Conservation (phyloP, 1,140 invertebrate species). For the Bombus pyrosoma region DNA sequence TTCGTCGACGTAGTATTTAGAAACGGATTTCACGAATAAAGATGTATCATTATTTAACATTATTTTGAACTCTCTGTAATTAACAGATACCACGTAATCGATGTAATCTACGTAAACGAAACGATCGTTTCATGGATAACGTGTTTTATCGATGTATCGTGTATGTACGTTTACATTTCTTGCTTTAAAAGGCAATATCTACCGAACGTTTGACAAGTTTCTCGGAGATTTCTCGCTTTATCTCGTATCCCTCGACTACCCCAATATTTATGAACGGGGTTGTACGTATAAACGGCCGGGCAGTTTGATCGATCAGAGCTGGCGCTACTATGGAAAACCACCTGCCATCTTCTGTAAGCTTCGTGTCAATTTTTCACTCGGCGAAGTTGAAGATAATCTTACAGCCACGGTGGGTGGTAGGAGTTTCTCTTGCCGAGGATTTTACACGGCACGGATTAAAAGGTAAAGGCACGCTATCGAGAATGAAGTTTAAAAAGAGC, state of each 20-base stretch:
- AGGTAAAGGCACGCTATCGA: constrained; percentile 1
- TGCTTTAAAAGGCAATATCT: background rate
- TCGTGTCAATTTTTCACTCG: background rate
- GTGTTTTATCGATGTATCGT: too few relatives aligned
- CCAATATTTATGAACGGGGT: background rate
- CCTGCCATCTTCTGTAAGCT: background rate
- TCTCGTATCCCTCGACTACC: background rate
- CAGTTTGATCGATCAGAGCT: background rate
- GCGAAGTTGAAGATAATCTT: background rate
- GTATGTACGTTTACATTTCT: too few relatives aligned
- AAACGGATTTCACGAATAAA: too few relatives aligned
- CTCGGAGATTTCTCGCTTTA: too few relatives aligned
- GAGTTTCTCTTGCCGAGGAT: background rate
- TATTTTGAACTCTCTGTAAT: too few relatives aligned
- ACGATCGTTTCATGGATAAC: too few relatives aligned
- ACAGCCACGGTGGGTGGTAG: background rate
- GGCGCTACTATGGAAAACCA: background rate
- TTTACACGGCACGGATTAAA: background rate
- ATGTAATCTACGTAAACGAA: too few relatives aligned
- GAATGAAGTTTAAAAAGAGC: constrained; percentile 1
- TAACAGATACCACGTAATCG: too few relatives aligned
- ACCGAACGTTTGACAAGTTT: background rate
- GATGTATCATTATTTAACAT: too few relatives aligned
- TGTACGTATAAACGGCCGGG: background rate
- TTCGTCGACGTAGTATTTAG: too few relatives aligned